Evolutionary conservation across 2,113 vertebrate genomes (phyloP).

Genomic region (Anthoscopus minutus): DNA sequence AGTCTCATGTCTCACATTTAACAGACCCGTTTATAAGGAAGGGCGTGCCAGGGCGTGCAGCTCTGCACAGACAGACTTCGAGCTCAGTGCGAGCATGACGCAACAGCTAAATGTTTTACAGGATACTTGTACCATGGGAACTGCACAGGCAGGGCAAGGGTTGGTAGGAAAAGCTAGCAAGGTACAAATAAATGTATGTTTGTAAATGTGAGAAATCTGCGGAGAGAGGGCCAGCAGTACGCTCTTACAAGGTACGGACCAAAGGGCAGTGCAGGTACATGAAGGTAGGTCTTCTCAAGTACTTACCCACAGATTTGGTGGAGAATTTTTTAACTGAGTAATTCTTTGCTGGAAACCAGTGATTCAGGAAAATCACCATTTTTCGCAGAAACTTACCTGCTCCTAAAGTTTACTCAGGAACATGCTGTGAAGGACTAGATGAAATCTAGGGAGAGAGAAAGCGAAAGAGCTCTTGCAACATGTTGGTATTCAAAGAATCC

Average conservation of each 20-base stretch:
- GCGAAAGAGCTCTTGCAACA: neutral
- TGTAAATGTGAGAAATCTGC: neutral
- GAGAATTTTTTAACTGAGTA: neutral
- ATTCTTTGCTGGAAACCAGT: neutral
- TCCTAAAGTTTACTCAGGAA: neutral
- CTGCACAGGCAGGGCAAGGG: neutral
- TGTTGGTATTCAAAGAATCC: neutral
- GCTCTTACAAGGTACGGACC: neutral
- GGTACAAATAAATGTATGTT: neutral
- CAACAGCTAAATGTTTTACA: neutral
- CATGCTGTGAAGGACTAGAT: neutral
- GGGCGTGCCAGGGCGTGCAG: neutral
- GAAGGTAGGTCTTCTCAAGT: neutral
- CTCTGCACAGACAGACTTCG: neutral
- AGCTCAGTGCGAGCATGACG: neutral
- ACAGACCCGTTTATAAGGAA: neutral
- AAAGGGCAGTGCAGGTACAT: neutral
- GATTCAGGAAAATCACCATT: neutral
- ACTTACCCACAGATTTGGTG: neutral
- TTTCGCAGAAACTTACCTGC: neutral
- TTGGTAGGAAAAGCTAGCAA: neutral
- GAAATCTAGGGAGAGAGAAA: neutral
- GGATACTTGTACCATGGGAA: neutral
- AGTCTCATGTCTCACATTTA: neutral
- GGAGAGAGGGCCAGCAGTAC: neutral